Percentiles rank a stretch among this genome's conserved stretches.
These are phyloP conservation scores for Eclectus roratus DNA, from an alignment of 2,113 vertebrate species.

Conservation along the genomic window DNA sequence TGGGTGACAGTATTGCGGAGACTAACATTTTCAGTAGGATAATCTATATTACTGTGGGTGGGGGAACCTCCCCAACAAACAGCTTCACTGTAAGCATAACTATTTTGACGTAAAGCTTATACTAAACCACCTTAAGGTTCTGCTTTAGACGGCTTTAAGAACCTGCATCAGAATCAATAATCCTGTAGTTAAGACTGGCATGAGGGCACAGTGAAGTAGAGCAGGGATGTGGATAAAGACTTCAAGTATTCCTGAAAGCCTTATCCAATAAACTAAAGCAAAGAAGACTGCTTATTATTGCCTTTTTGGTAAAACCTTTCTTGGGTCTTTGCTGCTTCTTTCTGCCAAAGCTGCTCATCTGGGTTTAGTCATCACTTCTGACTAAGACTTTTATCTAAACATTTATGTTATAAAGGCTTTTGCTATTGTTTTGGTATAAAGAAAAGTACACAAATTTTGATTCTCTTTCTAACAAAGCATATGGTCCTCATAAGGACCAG, in stretches of 20 bases:
- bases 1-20: background rate
- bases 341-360: background rate
- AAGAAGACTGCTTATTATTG: background rate
- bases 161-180: background rate
- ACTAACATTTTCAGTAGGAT: background rate
- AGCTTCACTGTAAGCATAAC: accelerated
- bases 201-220: background rate
- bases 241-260: background rate
- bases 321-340: background rate
- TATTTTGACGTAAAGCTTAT: background rate
- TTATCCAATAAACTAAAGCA: background rate
- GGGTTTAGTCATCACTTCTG: background rate
- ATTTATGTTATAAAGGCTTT: background rate
- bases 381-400: background rate
- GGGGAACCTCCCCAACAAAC: background rate
- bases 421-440: background rate
- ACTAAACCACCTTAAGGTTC: background rate
- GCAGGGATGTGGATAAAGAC: background rate
- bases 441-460: background rate
- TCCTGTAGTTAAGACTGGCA: background rate
- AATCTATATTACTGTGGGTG: background rate
- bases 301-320: background rate
- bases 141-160: background rate
- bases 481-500: background rate
- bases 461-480: background rate